Evolutionary conservation across 1,140 invertebrate genomes (phyloP).

Genomic region (Drosophila lacertosa): DNA sequence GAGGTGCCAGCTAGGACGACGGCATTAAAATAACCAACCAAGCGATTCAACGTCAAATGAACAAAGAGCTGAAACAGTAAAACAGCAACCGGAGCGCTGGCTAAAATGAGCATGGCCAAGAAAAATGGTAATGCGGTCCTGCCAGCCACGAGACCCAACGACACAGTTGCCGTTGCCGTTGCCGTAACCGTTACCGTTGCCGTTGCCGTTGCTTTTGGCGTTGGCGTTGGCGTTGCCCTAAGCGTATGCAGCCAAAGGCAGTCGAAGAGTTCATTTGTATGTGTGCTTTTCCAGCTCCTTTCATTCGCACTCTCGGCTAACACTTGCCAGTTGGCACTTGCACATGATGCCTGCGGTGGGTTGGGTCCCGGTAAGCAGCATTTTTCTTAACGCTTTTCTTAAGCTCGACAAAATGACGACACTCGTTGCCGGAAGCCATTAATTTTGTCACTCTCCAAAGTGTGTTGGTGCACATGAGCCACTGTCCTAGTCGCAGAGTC

Average conservation of each 20-base stretch:
- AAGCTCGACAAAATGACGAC: slow-evolving; percentile 68
- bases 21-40: slow-evolving; percentile 78
- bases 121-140: slow-evolving; percentile 75
- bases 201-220: too few species aligned
- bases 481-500: slow-evolving; percentile 22
- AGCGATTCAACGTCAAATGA: slow-evolving; percentile 77
- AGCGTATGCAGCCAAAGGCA: slow-evolving; percentile 43
- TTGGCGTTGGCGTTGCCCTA: slow-evolving; percentile 5
- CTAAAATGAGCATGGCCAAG: slow-evolving; percentile 75
- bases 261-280: slow-evolving; percentile 43
- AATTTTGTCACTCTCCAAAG: slow-evolving; percentile 80
- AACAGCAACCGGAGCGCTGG: slow-evolving; percentile 43
- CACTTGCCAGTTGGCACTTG: slow-evolving; percentile 11
- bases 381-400: slow-evolving; percentile 67
- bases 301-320: slow-evolving; percentile 41
- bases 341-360: slow-evolving; percentile 35
- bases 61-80: slow-evolving; percentile 48
- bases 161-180: neutral
- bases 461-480: slow-evolving; percentile 52
- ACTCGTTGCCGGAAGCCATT: slow-evolving; percentile 74
- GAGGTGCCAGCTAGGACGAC: slow-evolving; percentile 64
- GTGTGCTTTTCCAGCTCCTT: slow-evolving; percentile 27
- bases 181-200: slow-evolving; percentile 35
- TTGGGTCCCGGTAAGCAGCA: slow-evolving; percentile 37
- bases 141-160: slow-evolving; percentile 34